These are phyloP conservation scores for Acanthopleura granulata DNA, from an alignment of 2,888 invertebrate species.

Conservation along the genomic window DNA sequence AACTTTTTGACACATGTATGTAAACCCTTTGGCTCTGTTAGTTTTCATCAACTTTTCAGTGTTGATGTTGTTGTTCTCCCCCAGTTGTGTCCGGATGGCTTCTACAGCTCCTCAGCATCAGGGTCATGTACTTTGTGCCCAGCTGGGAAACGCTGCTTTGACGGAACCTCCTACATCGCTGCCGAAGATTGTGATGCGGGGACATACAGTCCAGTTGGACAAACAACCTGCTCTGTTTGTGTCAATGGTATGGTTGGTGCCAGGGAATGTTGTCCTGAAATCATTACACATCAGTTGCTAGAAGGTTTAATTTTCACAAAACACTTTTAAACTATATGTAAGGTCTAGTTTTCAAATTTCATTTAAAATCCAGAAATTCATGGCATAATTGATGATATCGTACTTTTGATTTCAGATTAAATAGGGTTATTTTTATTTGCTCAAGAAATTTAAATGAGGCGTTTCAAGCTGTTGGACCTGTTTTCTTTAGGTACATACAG, in stretches of 20 bases:
- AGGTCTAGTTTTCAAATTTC: too few species aligned
- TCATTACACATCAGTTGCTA: too few species aligned
- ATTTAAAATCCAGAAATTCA: too few species aligned
- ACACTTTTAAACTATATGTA: too few species aligned
- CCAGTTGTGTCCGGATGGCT: slow-evolving; percentile 51
- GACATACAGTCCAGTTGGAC: slow-evolving; percentile 46
- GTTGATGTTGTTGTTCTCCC: too few species aligned
- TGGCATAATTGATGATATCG: too few species aligned
- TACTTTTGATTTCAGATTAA: too few species aligned
- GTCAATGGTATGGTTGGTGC: slow-evolving; percentile 36
- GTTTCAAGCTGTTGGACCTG: not conserved
- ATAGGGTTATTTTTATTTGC: too few species aligned
- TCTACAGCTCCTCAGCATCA: slow-evolving; percentile 49
- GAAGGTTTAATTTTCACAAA: too few species aligned
- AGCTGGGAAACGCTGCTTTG: slow-evolving; percentile 56
- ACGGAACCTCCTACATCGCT: slow-evolving; percentile 42
- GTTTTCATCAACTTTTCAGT: not conserved
- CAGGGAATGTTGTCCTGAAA: too few species aligned
- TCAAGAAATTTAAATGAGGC: too few species aligned
- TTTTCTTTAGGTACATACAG: slow-evolving; percentile 54
- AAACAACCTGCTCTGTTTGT: slow-evolving; percentile 45
- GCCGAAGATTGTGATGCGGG: slow-evolving; percentile 52
- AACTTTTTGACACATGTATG: too few species aligned
- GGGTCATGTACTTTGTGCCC: slow-evolving; percentile 56
- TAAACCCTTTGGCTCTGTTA: not conserved